Conservation (phyloP, 2,888 invertebrate genomes). For the Xanthorhoe designata region DNA sequence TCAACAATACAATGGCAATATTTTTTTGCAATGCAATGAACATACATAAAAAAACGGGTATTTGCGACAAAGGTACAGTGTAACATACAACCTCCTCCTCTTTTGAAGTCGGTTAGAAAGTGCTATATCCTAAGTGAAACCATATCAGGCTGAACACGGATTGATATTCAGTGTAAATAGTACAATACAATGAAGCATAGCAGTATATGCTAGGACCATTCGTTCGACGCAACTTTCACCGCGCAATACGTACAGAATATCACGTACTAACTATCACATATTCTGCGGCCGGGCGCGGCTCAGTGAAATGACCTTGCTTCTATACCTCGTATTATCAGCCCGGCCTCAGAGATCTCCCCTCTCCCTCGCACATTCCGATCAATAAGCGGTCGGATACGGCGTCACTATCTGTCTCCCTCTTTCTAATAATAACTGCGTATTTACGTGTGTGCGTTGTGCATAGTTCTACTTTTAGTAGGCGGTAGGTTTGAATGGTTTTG, state of each 20-base stretch:
- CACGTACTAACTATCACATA: slow-evolving; percentile 26
- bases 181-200: neutral
- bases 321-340: slow-evolving; percentile 61
- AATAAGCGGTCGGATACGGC: slow-evolving; percentile 52
- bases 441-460: slow-evolving; percentile 57
- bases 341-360: slow-evolving; percentile 51
- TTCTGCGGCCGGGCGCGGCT: slow-evolving; percentile 39
- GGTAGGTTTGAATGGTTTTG: slow-evolving; percentile 11
- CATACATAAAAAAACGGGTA: no score
- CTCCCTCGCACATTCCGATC: slow-evolving; percentile 65
- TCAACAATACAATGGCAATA: no score
- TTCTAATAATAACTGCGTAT: slow-evolving; percentile 69
- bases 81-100: no score
- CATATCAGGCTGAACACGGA: neutral
- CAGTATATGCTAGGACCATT: slow-evolving; percentile 15
- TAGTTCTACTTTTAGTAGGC: slow-evolving; percentile 53
- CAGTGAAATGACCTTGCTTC: slow-evolving; percentile 71
- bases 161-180: slow-evolving; percentile 9
- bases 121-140: no score
- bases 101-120: no score
- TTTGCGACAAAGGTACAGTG: no score
- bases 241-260: slow-evolving; percentile 24
- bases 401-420: slow-evolving; percentile 54
- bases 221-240: slow-evolving; percentile 53
- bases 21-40: no score